phyloP scores from a whole-genome alignment of 2,113 vertebrate genomes.

The Chloropsis hardwickii region DNA sequence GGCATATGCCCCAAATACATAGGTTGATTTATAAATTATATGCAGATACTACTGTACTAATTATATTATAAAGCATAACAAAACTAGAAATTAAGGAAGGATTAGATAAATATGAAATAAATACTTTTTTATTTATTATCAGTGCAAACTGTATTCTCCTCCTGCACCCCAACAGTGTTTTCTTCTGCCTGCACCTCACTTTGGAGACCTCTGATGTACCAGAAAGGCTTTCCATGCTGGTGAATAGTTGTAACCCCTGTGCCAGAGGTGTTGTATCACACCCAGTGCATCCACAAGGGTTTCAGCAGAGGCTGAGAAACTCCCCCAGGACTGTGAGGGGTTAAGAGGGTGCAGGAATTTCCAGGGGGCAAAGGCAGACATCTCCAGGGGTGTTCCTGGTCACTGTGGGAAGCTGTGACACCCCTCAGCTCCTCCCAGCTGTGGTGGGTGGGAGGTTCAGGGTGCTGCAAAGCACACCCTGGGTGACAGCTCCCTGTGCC shows the following conservation, averaged over 20 bases:
- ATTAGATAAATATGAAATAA: not conserved
- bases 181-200: not conserved
- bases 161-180: not conserved
- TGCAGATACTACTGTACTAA: not conserved
- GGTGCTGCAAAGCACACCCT: not conserved
- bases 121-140: not conserved
- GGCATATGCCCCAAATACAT: not conserved
- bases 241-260: not conserved
- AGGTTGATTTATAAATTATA: not conserved
- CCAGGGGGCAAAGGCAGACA: accelerated
- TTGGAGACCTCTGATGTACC: not conserved
- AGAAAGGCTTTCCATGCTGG: not conserved
- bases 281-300: accelerated
- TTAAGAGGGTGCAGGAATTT: not conserved
- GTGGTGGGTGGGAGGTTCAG: accelerated
- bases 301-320: not conserved
- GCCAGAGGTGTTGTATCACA: not conserved
- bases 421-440: not conserved
- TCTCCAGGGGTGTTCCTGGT: accelerated
- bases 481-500: not conserved
- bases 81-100: not conserved
- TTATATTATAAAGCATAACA: not conserved
- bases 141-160: not conserved
- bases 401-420: not conserved
- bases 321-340: not conserved